phyloP scores from a whole-genome alignment of 1,140 invertebrate species.

The Wiebesia pumilae region DNA sequence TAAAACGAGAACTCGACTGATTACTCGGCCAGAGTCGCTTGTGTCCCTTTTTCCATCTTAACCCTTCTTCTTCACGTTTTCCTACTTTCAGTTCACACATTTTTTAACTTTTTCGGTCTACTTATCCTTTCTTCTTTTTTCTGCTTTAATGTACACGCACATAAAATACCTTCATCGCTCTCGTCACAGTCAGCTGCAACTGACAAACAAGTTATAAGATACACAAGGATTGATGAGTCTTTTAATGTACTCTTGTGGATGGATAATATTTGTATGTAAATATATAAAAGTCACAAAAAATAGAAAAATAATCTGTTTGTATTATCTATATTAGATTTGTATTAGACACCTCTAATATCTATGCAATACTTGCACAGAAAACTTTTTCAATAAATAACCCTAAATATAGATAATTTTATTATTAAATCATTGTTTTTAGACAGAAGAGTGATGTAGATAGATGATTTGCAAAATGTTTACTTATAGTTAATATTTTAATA shows the following conservation, averaged over 20 bases:
- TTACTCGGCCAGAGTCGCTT: background rate
- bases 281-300: too few relatives aligned
- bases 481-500: too few relatives aligned
- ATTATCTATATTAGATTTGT: too few relatives aligned
- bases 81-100: background rate
- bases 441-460: too few relatives aligned
- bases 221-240: constrained; percentile 3
- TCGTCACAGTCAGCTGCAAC: background rate
- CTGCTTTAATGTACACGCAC: background rate
- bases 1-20: constrained; percentile 21
- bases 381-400: too few relatives aligned
- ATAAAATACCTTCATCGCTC: background rate
- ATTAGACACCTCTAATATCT: too few relatives aligned
- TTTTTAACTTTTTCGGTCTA: too few relatives aligned
- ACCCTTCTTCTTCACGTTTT: background rate
- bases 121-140: background rate
- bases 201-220: constrained; percentile 6
- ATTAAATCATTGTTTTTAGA: too few relatives aligned
- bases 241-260: background rate
- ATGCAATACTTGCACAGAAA: too few relatives aligned
- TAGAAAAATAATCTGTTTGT: too few relatives aligned
- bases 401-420: too few relatives aligned
- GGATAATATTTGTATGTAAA: background rate
- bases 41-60: background rate
- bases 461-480: too few relatives aligned